phyloP scores from a whole-genome alignment of 1,140 invertebrate species.

The Trichomalopsis sarcophagae region DNA sequence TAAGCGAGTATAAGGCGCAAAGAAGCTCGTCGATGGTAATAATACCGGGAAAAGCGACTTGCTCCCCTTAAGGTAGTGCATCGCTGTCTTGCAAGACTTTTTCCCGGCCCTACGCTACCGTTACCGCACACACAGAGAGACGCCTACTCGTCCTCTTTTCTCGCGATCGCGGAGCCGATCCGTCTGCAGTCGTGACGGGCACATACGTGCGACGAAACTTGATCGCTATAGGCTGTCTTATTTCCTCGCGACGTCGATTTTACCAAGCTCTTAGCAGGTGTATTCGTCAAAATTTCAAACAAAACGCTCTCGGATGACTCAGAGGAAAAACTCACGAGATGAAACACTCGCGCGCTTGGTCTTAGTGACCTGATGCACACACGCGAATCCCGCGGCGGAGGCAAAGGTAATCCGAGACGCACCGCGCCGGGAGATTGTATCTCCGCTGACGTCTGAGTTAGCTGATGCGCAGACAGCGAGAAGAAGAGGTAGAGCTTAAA shows the following conservation, averaged over 20 bases:
- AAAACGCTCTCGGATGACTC: no score
- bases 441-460: constrained; percentile 70
- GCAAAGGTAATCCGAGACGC: constrained; percentile 68
- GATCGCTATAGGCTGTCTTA: neutral
- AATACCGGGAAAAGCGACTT: constrained; percentile 57
- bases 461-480: constrained; percentile 31
- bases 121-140: constrained; percentile 3
- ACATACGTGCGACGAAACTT: constrained; percentile 58
- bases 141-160: constrained; percentile 40
- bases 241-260: neutral
- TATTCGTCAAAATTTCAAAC: no score
- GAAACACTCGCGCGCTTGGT: neutral
- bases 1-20: neutral
- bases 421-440: constrained; percentile 64
- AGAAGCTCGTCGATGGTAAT: constrained; percentile 39
- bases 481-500: constrained; percentile 8
- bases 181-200: neutral
- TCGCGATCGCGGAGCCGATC: neutral
- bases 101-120: constrained; percentile 39
- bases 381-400: constrained; percentile 38
- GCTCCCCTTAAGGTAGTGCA: constrained; percentile 55
- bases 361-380: constrained; percentile 24
- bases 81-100: constrained; percentile 20
- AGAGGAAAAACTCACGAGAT: no score
- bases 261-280: no score